phyloP scores from a whole-genome alignment of 2,888 invertebrate genomes.

The Stenolophus ochropezus region DNA sequence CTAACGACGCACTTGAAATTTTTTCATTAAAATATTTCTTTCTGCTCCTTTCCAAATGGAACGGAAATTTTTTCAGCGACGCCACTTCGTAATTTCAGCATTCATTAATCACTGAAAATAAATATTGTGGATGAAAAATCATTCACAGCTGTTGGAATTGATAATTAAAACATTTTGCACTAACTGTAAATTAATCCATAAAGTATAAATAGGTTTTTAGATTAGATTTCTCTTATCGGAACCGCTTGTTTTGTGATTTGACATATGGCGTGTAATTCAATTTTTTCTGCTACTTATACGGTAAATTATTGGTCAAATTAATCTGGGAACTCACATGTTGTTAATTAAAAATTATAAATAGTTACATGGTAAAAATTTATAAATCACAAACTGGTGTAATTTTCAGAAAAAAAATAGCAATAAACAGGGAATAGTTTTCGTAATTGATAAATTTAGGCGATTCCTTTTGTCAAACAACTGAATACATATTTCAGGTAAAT shows the following conservation, averaged over 20 bases:
- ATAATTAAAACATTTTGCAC: not conserved
- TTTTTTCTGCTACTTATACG: not conserved
- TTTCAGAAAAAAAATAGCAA: no score
- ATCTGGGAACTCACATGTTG: no score
- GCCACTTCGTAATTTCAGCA: not conserved
- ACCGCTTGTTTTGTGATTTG: not conserved
- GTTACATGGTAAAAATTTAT: no score
- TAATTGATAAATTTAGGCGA: no score
- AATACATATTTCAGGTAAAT: no score
- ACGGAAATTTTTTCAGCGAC: not conserved
- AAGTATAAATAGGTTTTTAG: conserved; percentile 22
- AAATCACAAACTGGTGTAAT: no score
- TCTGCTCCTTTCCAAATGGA: conserved; percentile 2
- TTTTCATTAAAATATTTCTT: conserved; percentile 33
- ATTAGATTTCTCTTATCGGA: not conserved
- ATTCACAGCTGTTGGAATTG: not conserved
- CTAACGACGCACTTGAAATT: conserved; percentile 38
- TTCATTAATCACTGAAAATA: conserved; percentile 7
- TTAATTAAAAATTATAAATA: no score
- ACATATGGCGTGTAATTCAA: not conserved
- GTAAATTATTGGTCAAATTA: no score
- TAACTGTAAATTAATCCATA: not conserved
- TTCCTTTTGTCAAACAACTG: no score
- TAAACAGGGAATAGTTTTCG: no score
- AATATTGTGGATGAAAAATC: conserved; percentile 11